phyloP scores from a whole-genome alignment of 1,140 invertebrate species.

The Drosophila tsacasi region DNA sequence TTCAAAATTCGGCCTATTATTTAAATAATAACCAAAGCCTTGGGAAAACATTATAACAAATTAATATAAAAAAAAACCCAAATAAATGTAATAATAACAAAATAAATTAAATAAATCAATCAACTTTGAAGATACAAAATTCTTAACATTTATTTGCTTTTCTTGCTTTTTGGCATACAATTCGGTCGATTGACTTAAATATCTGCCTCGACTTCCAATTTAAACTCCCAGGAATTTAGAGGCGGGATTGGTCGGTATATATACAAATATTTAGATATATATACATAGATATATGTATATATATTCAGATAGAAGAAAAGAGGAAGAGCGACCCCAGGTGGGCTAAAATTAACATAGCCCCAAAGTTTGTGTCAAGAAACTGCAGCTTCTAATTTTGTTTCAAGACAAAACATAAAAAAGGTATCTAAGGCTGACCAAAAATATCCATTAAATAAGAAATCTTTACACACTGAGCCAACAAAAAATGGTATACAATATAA shows the following conservation, averaged over 20 bases:
- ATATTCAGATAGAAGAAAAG: not conserved
- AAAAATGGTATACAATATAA: not conserved
- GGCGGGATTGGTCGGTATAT: not conserved
- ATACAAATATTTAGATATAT: not conserved
- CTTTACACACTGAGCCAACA: not conserved
- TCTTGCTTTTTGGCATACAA: not conserved
- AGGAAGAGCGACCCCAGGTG: conserved; percentile 58
- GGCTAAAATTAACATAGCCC: conserved; percentile 62
- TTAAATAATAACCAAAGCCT: too few species aligned
- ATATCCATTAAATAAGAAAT: conserved; percentile 40
- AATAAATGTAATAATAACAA: not conserved
- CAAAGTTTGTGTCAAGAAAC: conserved; percentile 58
- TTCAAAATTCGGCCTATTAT: too few species aligned
- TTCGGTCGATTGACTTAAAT: conserved; percentile 21
- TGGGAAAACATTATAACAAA: too few species aligned
- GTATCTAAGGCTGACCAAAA: conserved; percentile 66
- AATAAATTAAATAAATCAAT: not conserved
- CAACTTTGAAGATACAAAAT: not conserved
- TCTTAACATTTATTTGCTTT: not conserved
- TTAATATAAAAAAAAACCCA: not conserved
- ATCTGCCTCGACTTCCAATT: conserved; percentile 26
- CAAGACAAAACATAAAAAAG: conserved; percentile 20
- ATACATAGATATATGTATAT: not conserved
- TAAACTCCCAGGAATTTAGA: conserved; percentile 9
- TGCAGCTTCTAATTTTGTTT: conserved; percentile 67